Evolutionary conservation across 2,888 invertebrate genomes (phyloP), one percentile per base, ranked within the genome.

Genomic region (Leucophenga montana): DNA sequence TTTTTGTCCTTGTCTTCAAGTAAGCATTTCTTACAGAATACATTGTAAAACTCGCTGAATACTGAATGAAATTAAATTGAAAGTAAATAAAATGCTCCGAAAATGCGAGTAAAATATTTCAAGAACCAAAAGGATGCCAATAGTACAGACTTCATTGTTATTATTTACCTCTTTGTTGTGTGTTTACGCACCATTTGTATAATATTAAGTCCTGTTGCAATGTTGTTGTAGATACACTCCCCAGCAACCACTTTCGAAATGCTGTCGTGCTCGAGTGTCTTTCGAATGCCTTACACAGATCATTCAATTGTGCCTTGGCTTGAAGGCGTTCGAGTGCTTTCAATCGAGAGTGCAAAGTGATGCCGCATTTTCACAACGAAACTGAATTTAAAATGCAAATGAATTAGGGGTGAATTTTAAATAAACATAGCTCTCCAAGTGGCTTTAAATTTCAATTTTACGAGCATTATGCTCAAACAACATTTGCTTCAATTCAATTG

Each of bases 181-280:
- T 81, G 83, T 81, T 81, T 81, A 78, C 81, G 80, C 83, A 68
- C 79, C 83, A 81, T 81, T 81, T 83, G 79, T 73, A 83, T 81
- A 73, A 79, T 77, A 80, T 44, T 64, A 39, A n/a, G 16, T 18
- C 16, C 14, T 18, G 50, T 4, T 14, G 46, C 46, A 46, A 46
- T 46, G 46, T 46, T 14, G 3, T n/a, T 6, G 46, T n/a, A 73
- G 77, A 73, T 72, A 77, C 20, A 22, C 39, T 62, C 39, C 18
- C 2, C 54, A 2, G n/a, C 16, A 11, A 54, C 22, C 16, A 11
- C 4, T 54, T 54, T 3, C 74, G 74, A 76, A 76, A 74, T 77
- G 74, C 77, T 78, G 77, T 72, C 71, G 70, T 27, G 27, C 27
- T 4, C 27, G 27, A 27, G 27, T 27, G 4, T 27, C 2, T 27